phyloP scores from a whole-genome alignment of 2,888 invertebrate genomes.

The Taphrorychus bicolor region DNA sequence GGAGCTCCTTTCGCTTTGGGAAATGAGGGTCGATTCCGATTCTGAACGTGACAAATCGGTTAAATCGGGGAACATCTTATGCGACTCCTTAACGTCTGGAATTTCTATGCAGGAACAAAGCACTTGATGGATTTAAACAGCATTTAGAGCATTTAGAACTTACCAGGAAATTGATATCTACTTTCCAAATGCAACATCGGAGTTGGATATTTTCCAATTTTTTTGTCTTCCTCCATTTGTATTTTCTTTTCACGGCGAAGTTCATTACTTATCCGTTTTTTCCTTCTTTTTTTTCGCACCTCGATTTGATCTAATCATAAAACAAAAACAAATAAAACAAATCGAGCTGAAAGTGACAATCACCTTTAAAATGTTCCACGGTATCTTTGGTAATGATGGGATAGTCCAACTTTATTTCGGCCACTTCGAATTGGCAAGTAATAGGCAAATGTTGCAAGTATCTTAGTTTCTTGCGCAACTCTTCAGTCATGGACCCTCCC shows the following conservation, averaged over 20 bases:
- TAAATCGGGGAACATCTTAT: conserved; percentile 30
- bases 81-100: conserved; percentile 33
- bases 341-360: not conserved
- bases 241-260: conserved; percentile 80
- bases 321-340: conserved; percentile 1
- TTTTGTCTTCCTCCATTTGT: conserved; percentile 73
- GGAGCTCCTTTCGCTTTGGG: conserved; percentile 50
- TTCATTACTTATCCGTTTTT: conserved; percentile 78
- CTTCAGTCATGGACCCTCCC: conserved; percentile 83
- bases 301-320: conserved; percentile 72
- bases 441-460: conserved; percentile 89
- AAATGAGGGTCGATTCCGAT: conserved; percentile 47
- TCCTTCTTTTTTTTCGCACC: conserved; percentile 71
- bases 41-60: conserved; percentile 43
- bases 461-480: conserved; percentile 75
- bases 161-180: conserved; percentile 63
- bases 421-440: conserved; percentile 88
- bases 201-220: conserved; percentile 71
- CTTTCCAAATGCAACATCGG: conserved; percentile 70
- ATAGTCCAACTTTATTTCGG: conserved; percentile 81
- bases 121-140: no score
- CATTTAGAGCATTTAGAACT: no score
- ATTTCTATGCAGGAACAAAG: no score
- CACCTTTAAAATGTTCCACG: conserved; percentile 73
- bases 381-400: conserved; percentile 76